Evolutionary conservation across 2,888 invertebrate genomes (phyloP), one percentile per base, ranked within the genome.

Genomic region (Protodeltote pygarga): DNA sequence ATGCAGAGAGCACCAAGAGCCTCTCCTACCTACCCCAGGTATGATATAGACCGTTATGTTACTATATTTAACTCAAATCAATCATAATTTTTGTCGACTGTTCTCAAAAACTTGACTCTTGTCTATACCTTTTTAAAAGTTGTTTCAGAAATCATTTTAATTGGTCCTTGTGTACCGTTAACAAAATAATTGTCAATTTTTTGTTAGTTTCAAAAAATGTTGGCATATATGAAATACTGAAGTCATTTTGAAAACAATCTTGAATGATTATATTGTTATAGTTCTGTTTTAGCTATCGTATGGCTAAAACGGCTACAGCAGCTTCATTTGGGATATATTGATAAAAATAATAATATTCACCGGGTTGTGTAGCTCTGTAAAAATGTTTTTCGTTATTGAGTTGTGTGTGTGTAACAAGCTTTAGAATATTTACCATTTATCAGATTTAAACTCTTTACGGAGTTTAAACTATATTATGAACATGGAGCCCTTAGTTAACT

Each of bases 1-100:
- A 97, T 85, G 97, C 97, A 13, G 97, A 97, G 91, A 97, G 97
- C 87, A 97, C 97, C 51, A 96, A 97, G 87, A 97, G 97, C 85
- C 94, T 98, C 76, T 96, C 97, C 75, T 98, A 97, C 89, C 93
- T 98, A 78, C 97, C 97, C 63, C 97, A 97, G 95, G 97, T 97
- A 94, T 91, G 92, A 46, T 25, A 24, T 27, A 23, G 47, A 25
- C 29, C 25, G 11, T 24, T 32, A 34, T 24, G 8, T 2, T 34
- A 25, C 31, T n/a, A 28, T 33, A 50, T 21, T 28, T 52, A n/a
- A 45, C 16, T 46, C 20, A 20, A 31, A 28, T 58, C 3, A 32
- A 29, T 58, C 28, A 8, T 25, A 24, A 54, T 39, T 20, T 40
- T 14, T 20, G 16, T 16, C 19, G 11, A 51, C 35, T 62, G 11